Conservation (phyloP, 2,797 vertebrate genomes). For the Cottoperca gobio region DNA sequence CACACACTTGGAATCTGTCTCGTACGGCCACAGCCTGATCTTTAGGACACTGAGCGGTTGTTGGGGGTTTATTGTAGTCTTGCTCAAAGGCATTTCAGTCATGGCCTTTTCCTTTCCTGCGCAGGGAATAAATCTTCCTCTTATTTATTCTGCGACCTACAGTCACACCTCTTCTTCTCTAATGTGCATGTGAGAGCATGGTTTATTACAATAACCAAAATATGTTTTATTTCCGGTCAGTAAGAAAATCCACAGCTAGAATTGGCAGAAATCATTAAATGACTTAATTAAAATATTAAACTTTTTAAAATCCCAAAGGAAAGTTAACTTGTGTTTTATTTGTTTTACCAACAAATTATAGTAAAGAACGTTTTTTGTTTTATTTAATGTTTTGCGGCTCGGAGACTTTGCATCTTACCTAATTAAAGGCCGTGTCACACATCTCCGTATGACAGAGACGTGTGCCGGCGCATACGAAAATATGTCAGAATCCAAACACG, state of each 20-base stretch:
- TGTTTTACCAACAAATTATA: neutral
- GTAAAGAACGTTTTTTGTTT: neutral
- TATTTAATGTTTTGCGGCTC: neutral
- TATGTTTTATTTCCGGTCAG: neutral
- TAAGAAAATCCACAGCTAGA: neutral
- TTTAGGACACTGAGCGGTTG: too few species aligned
- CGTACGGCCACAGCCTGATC: too few species aligned
- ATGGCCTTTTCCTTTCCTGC: too few species aligned
- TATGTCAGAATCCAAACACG: too few species aligned
- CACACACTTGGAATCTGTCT: too few species aligned
- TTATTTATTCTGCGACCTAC: conserved; percentile 1
- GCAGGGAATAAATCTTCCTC: neutral
- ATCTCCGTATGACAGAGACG: too few species aligned
- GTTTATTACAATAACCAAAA: neutral
- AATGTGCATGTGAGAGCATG: neutral
- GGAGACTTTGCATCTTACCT: neutral
- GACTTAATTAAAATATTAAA: neutral
- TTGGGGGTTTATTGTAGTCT: too few species aligned
- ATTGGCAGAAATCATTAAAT: neutral
- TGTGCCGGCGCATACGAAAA: too few species aligned
- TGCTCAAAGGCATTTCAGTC: too few species aligned
- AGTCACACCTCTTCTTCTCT: neutral
- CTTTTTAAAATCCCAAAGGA: neutral
- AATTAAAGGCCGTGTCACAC: too few species aligned
- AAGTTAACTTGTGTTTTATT: neutral